phyloP scores from a whole-genome alignment of 2,888 invertebrate species.

The Theretra japonica region DNA sequence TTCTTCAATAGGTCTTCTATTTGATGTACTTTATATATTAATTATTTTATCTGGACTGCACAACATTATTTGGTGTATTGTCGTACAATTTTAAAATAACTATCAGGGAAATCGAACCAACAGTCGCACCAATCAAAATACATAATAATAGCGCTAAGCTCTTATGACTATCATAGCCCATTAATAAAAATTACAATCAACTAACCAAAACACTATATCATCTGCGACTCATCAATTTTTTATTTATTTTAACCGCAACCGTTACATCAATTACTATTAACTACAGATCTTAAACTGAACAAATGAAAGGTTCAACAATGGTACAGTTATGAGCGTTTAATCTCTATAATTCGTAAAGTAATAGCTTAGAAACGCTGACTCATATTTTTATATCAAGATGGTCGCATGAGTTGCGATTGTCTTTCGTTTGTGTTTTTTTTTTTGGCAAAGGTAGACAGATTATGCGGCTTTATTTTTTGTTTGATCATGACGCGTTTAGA shows the following conservation, averaged over 20 bases:
- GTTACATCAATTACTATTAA: conserved; percentile 28
- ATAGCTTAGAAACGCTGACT: conserved; percentile 23
- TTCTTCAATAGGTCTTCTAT: too few relatives aligned
- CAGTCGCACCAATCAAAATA: too few relatives aligned
- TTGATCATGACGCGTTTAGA: background rate
- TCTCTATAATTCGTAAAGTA: conserved; percentile 26
- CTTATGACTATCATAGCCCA: background rate
- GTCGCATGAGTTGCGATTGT: conserved; percentile 23
- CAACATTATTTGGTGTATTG: too few relatives aligned
- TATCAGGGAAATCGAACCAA: too few relatives aligned
- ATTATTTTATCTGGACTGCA: too few relatives aligned
- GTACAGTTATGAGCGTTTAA: conserved; percentile 24
- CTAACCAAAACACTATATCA: conserved; percentile 1
- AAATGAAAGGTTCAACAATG: conserved; percentile 25
- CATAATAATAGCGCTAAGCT: too few relatives aligned
- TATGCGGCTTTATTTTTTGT: conserved; percentile 7
- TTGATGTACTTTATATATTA: too few relatives aligned
- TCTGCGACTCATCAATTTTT: conserved; percentile 15
- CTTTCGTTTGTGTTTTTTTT: conserved; percentile 18
- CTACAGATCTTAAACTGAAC: conserved; percentile 27
- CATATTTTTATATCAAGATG: conserved; percentile 26
- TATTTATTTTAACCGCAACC: conserved; percentile 19
- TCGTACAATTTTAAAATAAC: too few relatives aligned
- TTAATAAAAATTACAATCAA: conserved; percentile 8
- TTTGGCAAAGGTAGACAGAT: background rate